A percentile compares a stretch with the other conserved stretches of the same genome.
Conservation (phyloP, 2,797 vertebrate species). For the Enteromius paludinosus region DNA sequence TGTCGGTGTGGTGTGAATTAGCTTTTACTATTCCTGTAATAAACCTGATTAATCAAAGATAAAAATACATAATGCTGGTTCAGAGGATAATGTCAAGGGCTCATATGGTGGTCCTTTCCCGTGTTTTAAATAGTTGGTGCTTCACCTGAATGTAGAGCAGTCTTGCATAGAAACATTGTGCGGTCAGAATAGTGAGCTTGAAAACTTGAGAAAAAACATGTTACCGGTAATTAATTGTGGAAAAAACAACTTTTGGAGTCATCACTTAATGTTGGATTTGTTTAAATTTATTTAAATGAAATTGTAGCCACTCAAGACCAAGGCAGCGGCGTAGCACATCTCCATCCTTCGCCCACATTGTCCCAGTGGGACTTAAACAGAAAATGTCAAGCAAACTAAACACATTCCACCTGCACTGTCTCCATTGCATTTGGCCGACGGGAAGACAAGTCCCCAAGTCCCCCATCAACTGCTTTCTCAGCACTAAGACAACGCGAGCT, state of each 20-base stretch:
- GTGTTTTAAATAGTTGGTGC: not conserved
- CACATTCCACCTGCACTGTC: conserved; percentile 25
- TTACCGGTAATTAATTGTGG: not conserved
- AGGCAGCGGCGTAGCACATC: not conserved
- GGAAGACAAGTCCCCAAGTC: conserved; percentile 1
- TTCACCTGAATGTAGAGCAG: not conserved
- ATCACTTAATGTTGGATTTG: conserved; percentile 12
- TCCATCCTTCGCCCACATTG: not conserved
- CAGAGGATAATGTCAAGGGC: not conserved
- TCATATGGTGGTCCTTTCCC: not conserved
- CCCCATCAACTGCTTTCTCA: not conserved
- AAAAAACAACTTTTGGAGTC: not conserved
- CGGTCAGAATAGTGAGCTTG: not conserved
- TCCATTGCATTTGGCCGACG: not conserved
- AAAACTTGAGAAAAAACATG: conserved; percentile 5
- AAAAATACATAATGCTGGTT: not conserved
- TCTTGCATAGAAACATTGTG: not conserved
- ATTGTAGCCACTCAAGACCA: not conserved
- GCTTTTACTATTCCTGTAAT: not conserved
- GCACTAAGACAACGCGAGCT: not conserved
- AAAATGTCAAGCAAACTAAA: conserved; percentile 26
- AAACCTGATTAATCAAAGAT: not conserved
- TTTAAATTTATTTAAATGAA: conserved; percentile 1
- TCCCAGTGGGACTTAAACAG: not conserved
- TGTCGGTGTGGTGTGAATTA: not conserved